These are phyloP conservation scores for Acipenser oxyrinchus DNA, from an alignment of 2,797 vertebrate species.

Conservation along the genomic window DNA sequence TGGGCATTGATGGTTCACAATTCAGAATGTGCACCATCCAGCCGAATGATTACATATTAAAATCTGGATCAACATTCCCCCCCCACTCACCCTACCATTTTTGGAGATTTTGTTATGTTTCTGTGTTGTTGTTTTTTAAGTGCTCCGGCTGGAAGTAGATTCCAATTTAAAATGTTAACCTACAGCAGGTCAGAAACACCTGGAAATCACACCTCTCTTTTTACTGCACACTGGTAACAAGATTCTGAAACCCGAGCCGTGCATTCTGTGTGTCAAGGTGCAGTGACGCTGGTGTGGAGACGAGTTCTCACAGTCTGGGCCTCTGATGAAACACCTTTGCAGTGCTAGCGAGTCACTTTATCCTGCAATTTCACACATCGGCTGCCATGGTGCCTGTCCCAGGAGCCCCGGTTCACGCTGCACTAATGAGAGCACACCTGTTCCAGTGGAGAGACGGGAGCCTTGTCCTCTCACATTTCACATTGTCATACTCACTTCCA, in stretches of 20 bases:
- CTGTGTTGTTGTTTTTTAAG: background rate
- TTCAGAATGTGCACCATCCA: too few relatives aligned
- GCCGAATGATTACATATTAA: too few relatives aligned
- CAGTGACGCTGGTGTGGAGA: slow-evolving; percentile 27
- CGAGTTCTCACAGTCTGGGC: slow-evolving; percentile 40
- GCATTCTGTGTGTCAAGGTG: slow-evolving; percentile 21
- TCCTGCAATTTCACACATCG: slow-evolving; percentile 44
- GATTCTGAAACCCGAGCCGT: slow-evolving; percentile 29
- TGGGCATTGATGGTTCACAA: too few relatives aligned
- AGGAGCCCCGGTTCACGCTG: slow-evolving; percentile 35
- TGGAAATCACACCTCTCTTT: slow-evolving; percentile 4
- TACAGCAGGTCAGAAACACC: background rate
- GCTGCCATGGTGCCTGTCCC: slow-evolving; percentile 43
- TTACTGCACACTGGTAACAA: slow-evolving; percentile 20
- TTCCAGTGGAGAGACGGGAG: slow-evolving; percentile 50
- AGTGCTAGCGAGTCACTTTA: slow-evolving; percentile 37
- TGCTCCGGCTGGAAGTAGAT: background rate
- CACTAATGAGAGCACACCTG: slow-evolving; percentile 50
- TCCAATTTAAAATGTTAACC: background rate
- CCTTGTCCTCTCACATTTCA: slow-evolving; percentile 26
- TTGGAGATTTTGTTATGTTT: too few relatives aligned
- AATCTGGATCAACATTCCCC: too few relatives aligned
- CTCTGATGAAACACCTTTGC: slow-evolving; percentile 50
- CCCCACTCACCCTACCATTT: too few relatives aligned
- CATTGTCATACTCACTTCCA: slow-evolving; percentile 68